Base-by-base conservation (phyloP, 2,888 invertebrate species). In the Tachina grossa region DNA sequence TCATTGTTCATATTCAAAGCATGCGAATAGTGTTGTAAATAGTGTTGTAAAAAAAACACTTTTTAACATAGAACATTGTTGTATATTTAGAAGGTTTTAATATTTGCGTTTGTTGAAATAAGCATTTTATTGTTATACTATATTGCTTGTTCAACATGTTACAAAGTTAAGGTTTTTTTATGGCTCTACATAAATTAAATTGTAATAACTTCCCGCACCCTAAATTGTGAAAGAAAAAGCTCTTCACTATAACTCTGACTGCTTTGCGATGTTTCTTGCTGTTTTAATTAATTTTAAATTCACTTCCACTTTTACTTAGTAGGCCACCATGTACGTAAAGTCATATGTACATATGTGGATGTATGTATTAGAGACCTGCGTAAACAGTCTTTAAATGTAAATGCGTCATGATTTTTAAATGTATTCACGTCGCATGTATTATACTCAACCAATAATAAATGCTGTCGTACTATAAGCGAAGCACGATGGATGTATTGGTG, bases 181-280 rank as follows among this genome's bases (percentile, higher is more conserved):
- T 55, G 16, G 14, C 68, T 55, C n/a, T 71, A 61, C 39, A 68
- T 22, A 77, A 76, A 80, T 39, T 77, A 47, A 75, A 68, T 77
- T 84, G 31, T 74, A 81, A 69, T 77, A 68, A 84, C 77, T 74
- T 80, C 76, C 84, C 76, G 65, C 76, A 59, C 57, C 66, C 41
- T 47, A 14, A 63, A 45, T 39, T 63, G 16, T 45, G 68, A 19
- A 14, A 61, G 11, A 22, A 39, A 51, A 16, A 31, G n/a, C 31
- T 10, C 61, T 61, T 55, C 51, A 41, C 2, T 43, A 22, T 19
- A 72, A 13, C 31, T 61, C 9, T 45, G 49, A 9, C 3, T 69
- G 31, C 6, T 6, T 31, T 31, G 6, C 31, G 31, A 6, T 13
- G 10, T 10, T 55, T 31, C 47, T 55, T 80, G 1, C 9, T 53